Evolutionary conservation across 1,140 invertebrate genomes (phyloP).

Genomic region (Atta cephalotes): DNA sequence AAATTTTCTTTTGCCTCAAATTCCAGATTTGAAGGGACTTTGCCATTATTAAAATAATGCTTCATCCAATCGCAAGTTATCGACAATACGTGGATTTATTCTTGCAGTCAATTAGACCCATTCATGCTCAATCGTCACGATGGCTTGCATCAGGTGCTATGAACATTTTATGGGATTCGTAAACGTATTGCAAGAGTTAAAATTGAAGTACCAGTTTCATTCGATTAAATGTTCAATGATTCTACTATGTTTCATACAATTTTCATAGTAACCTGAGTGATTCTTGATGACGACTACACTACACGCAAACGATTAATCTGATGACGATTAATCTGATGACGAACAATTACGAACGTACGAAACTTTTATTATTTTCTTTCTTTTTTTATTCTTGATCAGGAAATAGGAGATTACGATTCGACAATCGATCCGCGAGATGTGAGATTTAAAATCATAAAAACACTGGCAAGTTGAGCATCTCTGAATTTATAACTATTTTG

Average conservation of each 20-base stretch:
- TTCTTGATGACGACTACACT: constrained; percentile 9
- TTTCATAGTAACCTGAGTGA: neutral
- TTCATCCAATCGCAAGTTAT: constrained; percentile 19
- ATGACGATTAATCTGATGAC: constrained; percentile 40
- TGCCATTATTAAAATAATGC: constrained; percentile 15
- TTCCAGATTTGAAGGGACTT: neutral
- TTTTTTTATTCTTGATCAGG: constrained; percentile 3
- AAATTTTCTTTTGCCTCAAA: neutral
- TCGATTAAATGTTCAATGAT: neutral
- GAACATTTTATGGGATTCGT: constrained; percentile 24
- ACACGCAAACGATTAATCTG: constrained; percentile 47
- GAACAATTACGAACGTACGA: constrained; percentile 51
- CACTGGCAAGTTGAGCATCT: neutral
- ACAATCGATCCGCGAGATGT: constrained; percentile 47
- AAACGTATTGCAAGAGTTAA: neutral
- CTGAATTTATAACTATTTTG: constrained; percentile 1
- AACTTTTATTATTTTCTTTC: constrained; percentile 23
- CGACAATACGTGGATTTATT: constrained; percentile 18
- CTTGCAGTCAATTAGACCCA: constrained; percentile 24
- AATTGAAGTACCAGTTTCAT: neutral
- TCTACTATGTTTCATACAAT: neutral
- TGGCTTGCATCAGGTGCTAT: constrained; percentile 8
- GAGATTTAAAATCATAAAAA: neutral
- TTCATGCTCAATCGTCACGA: constrained; percentile 23
- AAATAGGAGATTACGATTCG: constrained; percentile 52